These are phyloP conservation scores for Adelosebastes latens DNA, from an alignment of 2,797 vertebrate genomes.

Conservation along the genomic window DNA sequence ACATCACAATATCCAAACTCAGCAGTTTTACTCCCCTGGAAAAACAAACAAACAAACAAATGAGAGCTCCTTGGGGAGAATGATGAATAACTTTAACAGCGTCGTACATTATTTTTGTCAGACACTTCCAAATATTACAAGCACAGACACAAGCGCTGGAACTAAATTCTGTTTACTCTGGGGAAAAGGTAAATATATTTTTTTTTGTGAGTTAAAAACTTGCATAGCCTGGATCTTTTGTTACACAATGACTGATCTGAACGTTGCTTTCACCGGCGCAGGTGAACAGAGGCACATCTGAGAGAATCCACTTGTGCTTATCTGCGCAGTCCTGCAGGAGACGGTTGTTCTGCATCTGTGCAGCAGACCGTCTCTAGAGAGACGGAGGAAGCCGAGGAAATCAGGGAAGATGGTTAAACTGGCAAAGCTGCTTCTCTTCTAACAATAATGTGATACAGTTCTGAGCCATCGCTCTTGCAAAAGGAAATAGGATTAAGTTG, in stretches of 20 bases:
- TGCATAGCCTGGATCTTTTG: conserved; percentile 70
- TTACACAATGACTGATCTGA: conserved; percentile 73
- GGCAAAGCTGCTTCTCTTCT: conserved; percentile 75
- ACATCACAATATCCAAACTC: conserved; percentile 84
- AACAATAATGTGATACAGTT: conserved; percentile 70
- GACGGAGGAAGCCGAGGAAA: conserved; percentile 53
- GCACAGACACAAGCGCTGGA: conserved; percentile 75
- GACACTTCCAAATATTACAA: conserved; percentile 84
- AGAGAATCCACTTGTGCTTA: conserved; percentile 72
- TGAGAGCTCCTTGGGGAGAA: conserved; percentile 76
- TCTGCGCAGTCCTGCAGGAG: conserved; percentile 73
- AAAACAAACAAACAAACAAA: conserved; percentile 85
- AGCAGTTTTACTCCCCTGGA: conserved; percentile 84
- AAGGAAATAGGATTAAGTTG: conserved; percentile 77
- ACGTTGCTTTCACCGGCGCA: conserved; percentile 54
- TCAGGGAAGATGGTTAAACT: conserved; percentile 76
- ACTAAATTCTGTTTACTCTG: conserved; percentile 82
- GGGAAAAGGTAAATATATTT: conserved; percentile 74
- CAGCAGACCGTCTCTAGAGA: conserved; percentile 61
- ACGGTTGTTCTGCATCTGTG: conserved; percentile 71
- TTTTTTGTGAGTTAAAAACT: conserved; percentile 73
- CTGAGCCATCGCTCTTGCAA: conserved; percentile 69
- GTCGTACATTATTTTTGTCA: conserved; percentile 85
- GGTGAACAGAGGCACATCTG: conserved; percentile 66
- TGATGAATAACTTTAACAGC: conserved; percentile 88